Evolutionary conservation across 2,797 vertebrate species (phyloP).

Genomic region (Karalla daura): DNA sequence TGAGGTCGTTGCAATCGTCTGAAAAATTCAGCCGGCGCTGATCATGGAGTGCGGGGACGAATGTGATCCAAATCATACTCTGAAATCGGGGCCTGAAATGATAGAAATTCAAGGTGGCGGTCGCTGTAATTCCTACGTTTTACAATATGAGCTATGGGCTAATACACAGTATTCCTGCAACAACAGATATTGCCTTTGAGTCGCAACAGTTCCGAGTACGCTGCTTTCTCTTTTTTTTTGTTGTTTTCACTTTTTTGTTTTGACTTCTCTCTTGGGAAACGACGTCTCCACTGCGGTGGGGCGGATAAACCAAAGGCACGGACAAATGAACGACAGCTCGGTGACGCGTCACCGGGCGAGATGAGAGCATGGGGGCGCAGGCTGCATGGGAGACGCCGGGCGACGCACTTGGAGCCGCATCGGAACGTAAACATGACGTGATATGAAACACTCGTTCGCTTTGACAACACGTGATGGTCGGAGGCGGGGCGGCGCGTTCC

Average conservation of each 20-base stretch:
- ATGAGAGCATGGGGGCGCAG: slow-evolving; percentile 43
- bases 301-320: slow-evolving; percentile 79
- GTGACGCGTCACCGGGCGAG: slow-evolving; percentile 33
- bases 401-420: slow-evolving; percentile 48
- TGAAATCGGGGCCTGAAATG: slow-evolving; percentile 22
- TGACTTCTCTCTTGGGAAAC: slow-evolving; percentile 27
- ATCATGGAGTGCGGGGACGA: background rate
- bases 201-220: slow-evolving; percentile 21
- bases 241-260: slow-evolving; percentile 11
- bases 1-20: background rate
- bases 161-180: slow-evolving; percentile 26
- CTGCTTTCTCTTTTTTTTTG: slow-evolving; percentile 15
- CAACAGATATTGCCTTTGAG: slow-evolving; percentile 30
- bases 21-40: slow-evolving; percentile 6
- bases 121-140: slow-evolving; percentile 9
- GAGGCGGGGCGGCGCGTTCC: slow-evolving; percentile 29
- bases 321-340: slow-evolving; percentile 64
- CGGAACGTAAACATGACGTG: slow-evolving; percentile 67
- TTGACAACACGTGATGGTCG: slow-evolving; percentile 47
- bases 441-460: slow-evolving; percentile 55
- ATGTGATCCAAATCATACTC: slow-evolving; percentile 3
- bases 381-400: slow-evolving; percentile 35
- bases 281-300: slow-evolving; percentile 56
- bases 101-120: slow-evolving; percentile 8
- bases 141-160: slow-evolving; percentile 14